Percentiles rank a stretch among this genome's conserved stretches.
Evolutionary conservation across 2,113 vertebrate species (phyloP).

Genomic region (Pluvialis apricaria): DNA sequence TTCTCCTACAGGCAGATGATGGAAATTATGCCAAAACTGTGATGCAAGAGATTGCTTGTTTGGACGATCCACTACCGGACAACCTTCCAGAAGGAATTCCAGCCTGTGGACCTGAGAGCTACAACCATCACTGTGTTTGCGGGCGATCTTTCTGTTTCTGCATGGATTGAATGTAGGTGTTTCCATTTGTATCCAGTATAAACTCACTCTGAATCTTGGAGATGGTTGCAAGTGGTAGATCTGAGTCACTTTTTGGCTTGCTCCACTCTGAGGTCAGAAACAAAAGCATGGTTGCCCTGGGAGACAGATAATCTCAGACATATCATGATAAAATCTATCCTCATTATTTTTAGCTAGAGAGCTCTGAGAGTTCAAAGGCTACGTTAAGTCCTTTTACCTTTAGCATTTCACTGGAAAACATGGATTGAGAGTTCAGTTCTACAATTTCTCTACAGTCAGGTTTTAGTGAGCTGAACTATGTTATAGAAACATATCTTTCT

Average conservation of each 20-base stretch:
- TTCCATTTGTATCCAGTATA: neutral
- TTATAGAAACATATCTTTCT: neutral
- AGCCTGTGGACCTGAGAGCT: neutral
- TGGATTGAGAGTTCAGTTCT: neutral
- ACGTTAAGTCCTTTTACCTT: neutral
- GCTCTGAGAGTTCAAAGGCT: neutral
- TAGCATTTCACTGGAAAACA: neutral
- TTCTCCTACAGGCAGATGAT: neutral
- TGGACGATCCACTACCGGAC: accelerated
- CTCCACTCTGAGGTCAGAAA: neutral
- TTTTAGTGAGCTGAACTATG: neutral
- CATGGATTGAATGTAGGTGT: accelerated
- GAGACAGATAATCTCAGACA: neutral
- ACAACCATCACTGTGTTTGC: neutral
- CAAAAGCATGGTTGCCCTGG: neutral
- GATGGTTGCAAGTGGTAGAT: neutral
- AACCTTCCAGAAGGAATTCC: neutral
- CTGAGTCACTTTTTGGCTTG: conserved; percentile 15
- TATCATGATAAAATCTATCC: neutral
- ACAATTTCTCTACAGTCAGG: neutral
- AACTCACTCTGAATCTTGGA: neutral
- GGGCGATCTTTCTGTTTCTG: neutral
- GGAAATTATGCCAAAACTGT: neutral
- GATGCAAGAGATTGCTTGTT: neutral
- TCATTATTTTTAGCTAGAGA: neutral